Percentiles rank a stretch among this genome's conserved stretches.
Evolutionary conservation across 2,797 vertebrate species (phyloP).

Genomic region (Tenualosa thibaudeaui): DNA sequence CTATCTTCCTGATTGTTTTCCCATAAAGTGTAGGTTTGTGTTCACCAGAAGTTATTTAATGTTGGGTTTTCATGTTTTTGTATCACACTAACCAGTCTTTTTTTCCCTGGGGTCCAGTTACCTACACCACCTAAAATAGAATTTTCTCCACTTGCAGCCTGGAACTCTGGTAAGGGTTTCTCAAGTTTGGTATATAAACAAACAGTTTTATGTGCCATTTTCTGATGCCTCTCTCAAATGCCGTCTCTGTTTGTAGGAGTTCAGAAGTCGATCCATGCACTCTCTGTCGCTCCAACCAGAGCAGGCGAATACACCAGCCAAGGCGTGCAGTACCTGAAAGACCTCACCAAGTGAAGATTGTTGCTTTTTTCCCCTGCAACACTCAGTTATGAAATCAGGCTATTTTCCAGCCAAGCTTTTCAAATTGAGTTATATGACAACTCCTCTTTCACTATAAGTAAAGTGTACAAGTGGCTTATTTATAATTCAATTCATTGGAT

Average conservation of each 20-base stretch:
- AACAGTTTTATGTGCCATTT: neutral
- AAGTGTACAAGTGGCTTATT: neutral
- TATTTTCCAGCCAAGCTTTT: neutral
- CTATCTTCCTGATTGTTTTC: neutral
- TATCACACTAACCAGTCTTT: neutral
- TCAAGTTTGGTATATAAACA: neutral
- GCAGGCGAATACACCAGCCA: slow-evolving; percentile 76
- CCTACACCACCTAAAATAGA: slow-evolving; percentile 83
- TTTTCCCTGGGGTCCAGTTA: slow-evolving; percentile 69
- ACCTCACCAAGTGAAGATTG: slow-evolving; percentile 78
- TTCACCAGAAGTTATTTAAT: neutral
- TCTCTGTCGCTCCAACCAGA: slow-evolving; percentile 85
- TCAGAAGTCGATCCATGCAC: slow-evolving; percentile 75
- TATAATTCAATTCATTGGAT: slow-evolving; percentile 6
- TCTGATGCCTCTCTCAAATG: neutral
- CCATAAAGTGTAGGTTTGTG: neutral
- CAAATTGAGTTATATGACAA: neutral
- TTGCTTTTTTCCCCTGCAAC: neutral
- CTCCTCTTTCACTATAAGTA: neutral
- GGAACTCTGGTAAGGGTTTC: slow-evolving; percentile 88
- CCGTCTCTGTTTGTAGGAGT: slow-evolving; percentile 75
- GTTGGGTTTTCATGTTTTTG: neutral
- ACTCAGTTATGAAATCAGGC: neutral
- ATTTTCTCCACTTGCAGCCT: slow-evolving; percentile 78
- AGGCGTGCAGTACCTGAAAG: slow-evolving; percentile 84